phyloP scores from a whole-genome alignment of 2,113 vertebrate species.

The Machaerirhynchus nigripectus region DNA sequence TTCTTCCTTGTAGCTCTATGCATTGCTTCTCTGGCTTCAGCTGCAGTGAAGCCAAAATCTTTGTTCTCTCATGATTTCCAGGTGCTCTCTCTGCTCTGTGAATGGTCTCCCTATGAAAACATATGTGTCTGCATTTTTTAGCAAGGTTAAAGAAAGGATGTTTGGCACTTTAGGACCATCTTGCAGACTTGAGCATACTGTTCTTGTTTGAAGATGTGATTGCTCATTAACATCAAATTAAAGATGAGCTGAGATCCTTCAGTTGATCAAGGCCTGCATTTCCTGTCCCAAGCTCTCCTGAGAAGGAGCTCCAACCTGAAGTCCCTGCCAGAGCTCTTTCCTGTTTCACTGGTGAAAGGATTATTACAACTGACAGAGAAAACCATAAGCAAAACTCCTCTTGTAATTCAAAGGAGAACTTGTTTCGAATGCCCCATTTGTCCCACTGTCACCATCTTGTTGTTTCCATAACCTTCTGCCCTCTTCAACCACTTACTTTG shows the following conservation, averaged over 20 bases:
- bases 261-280: not conserved
- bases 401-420: not conserved
- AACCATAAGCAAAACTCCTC: not conserved
- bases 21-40: not conserved
- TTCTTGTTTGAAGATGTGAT: not conserved
- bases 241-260: not conserved
- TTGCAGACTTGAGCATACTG: not conserved
- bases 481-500: not conserved
- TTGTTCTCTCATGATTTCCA: not conserved
- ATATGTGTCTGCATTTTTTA: not conserved
- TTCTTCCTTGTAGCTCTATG: not conserved
- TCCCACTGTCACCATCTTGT: not conserved
- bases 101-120: not conserved
- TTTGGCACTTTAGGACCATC: not conserved
- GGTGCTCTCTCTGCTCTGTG: not conserved
- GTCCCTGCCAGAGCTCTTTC: not conserved
- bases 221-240: not conserved
- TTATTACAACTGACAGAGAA: not conserved
- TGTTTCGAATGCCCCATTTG: not conserved
- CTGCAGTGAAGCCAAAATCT: not conserved
- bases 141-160: not conserved
- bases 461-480: not conserved
- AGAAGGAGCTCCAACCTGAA: not conserved
- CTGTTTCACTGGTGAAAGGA: not conserved
- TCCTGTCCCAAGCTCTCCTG: not conserved